A percentile compares a stretch with the other conserved stretches of the same genome.
Conservation (phyloP, 2,888 invertebrate genomes). For the Strigamia transsilvanica region DNA sequence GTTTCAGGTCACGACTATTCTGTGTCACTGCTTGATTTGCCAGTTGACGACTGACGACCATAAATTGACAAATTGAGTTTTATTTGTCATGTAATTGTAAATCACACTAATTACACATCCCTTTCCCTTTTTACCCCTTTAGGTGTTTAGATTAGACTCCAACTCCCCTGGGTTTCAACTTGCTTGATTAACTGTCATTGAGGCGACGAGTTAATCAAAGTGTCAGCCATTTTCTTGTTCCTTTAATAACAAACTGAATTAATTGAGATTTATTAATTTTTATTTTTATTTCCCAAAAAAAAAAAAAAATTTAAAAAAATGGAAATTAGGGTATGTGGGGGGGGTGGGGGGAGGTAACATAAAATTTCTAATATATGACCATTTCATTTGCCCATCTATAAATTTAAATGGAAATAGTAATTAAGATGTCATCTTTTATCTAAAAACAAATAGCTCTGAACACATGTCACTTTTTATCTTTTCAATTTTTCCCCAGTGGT, state of each 20-base stretch:
- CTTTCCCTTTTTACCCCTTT: slow-evolving; percentile 44
- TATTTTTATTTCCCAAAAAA: not conserved
- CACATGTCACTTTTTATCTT: slow-evolving; percentile 45
- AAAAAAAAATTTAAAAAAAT: not conserved
- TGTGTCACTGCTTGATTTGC: not conserved
- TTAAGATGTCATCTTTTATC: slow-evolving; percentile 44
- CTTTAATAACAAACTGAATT: not conserved
- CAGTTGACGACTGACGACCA: slow-evolving; percentile 43
- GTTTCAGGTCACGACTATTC: too few relatives aligned
- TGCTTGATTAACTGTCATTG: slow-evolving; percentile 46
- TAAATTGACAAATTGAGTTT: slow-evolving; percentile 49
- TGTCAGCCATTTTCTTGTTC: slow-evolving; percentile 39
- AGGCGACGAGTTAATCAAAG: slow-evolving; percentile 43
- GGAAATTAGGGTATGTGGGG: not conserved
- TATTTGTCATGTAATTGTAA: slow-evolving; percentile 49
- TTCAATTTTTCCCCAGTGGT: slow-evolving; percentile 44
- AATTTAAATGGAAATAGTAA: slow-evolving; percentile 41
- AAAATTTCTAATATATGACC: not conserved
- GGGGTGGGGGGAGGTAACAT: not conserved
- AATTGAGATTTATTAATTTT: slow-evolving; percentile 27
- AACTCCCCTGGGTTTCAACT: slow-evolving; percentile 28
- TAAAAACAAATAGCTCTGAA: slow-evolving; percentile 43
- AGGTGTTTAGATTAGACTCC: slow-evolving; percentile 27
- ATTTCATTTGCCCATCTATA: slow-evolving; percentile 34
- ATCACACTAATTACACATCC: slow-evolving; percentile 48